Percentiles rank a stretch among this genome's conserved stretches.
Evolutionary conservation across 2,113 vertebrate species (phyloP).

Genomic region (Istiophorus platypterus): DNA sequence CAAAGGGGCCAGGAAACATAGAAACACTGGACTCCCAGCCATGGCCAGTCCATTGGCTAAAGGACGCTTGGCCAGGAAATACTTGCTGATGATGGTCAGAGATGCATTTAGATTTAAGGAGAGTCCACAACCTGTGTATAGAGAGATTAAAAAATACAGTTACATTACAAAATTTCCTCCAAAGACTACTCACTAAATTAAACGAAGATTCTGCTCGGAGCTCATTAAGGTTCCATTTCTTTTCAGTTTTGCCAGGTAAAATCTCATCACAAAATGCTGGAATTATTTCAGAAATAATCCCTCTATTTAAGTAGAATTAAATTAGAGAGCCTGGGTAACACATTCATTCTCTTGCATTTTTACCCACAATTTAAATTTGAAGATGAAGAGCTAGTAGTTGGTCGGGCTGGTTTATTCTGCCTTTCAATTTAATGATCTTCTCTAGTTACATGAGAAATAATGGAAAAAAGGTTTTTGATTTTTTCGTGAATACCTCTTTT

Average conservation of each 20-base stretch:
- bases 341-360: constrained; percentile 78
- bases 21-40: constrained; percentile 88
- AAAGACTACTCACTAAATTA: constrained; percentile 66
- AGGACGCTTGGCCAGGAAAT: constrained; percentile 86
- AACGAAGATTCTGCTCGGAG: constrained; percentile 72
- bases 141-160: constrained; percentile 45
- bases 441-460: not conserved
- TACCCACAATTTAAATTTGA: constrained; percentile 83
- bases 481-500: not conserved
- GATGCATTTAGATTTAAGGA: constrained; percentile 90
- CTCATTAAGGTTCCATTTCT: constrained; percentile 79
- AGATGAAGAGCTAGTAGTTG: constrained; percentile 55
- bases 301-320: constrained; percentile 86
- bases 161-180: constrained; percentile 42
- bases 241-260: constrained; percentile 78
- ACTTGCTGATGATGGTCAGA: constrained; percentile 90
- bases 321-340: constrained; percentile 78
- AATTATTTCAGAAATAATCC: constrained; percentile 85
- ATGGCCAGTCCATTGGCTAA: constrained; percentile 88
- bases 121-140: constrained; percentile 85
- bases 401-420: constrained; percentile 73
- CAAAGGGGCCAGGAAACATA: constrained; percentile 85
- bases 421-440: constrained; percentile 64
- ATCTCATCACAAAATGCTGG: constrained; percentile 78
- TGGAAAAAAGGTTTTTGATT: not conserved